Percentiles rank a stretch among this genome's conserved stretches.
Evolutionary conservation across 2,888 invertebrate genomes (phyloP).

Genomic region (Nasonia oneida): DNA sequence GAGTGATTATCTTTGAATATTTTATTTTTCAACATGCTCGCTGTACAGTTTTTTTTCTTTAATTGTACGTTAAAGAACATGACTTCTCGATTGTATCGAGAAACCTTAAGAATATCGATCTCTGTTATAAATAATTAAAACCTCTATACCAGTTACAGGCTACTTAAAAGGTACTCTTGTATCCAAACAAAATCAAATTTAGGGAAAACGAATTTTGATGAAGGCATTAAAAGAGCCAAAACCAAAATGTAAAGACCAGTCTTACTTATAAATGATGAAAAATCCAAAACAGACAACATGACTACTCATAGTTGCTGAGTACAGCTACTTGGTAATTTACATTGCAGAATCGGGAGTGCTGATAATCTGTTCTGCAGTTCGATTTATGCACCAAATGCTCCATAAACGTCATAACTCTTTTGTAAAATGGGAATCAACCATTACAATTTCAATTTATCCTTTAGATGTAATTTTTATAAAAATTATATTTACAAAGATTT

Average conservation of each 20-base stretch:
- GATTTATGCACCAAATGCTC: constrained; percentile 14
- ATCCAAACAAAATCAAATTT: constrained; percentile 19
- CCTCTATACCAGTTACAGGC: constrained; percentile 14
- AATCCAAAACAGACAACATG: not conserved
- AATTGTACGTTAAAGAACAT: constrained; percentile 18
- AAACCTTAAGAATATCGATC: constrained; percentile 32
- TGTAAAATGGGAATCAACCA: constrained; percentile 5
- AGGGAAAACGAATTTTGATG: constrained; percentile 7
- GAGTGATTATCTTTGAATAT: not conserved
- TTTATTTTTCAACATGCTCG: not conserved
- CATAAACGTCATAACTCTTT: constrained; percentile 11
- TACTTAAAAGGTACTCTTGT: not conserved
- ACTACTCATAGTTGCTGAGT: not conserved
- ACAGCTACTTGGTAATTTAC: not conserved
- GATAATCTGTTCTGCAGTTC: constrained; percentile 14
- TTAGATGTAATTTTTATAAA: constrained; percentile 53
- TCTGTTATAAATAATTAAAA: constrained; percentile 32
- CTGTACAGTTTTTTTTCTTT: constrained; percentile 45
- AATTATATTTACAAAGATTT: constrained; percentile 54
- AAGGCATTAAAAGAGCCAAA: constrained; percentile 35
- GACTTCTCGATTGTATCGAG: constrained; percentile 2
- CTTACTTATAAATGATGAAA: not conserved
- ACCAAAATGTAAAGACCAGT: constrained; percentile 40
- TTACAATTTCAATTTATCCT: constrained; percentile 34
- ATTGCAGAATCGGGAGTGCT: constrained; percentile 9